A percentile compares a stretch with the other conserved stretches of the same genome.
Evolutionary conservation across 2,113 vertebrate species (phyloP).

Genomic region (Ailuropoda melanoleuca): DNA sequence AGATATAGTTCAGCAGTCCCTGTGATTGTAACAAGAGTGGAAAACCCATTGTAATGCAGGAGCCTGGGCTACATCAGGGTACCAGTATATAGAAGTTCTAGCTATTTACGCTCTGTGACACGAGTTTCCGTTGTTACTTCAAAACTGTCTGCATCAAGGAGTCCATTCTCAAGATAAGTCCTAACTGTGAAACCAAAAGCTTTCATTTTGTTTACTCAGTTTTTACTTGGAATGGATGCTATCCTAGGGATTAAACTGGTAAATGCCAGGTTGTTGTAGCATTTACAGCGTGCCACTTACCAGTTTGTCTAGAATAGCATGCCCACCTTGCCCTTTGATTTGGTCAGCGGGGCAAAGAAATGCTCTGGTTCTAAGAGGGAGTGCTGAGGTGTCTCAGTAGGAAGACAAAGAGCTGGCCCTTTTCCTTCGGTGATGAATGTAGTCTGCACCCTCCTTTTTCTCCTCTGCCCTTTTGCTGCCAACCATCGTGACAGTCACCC

Average conservation of each 20-base stretch:
- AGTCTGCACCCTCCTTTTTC: not conserved
- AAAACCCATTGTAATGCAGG: not conserved
- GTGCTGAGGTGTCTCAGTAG: not conserved
- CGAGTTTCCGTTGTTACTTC: not conserved
- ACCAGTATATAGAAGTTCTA: not conserved
- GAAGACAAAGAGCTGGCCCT: not conserved
- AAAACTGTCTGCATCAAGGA: not conserved
- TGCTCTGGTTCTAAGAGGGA: not conserved
- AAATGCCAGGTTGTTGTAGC: not conserved
- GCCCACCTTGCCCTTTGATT: not conserved
- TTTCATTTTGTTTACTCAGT: not conserved
- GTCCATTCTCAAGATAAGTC: not conserved
- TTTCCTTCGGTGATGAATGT: not conserved
- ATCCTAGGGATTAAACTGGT: not conserved
- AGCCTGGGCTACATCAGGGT: not conserved
- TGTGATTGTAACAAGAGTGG: not conserved
- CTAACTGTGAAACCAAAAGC: not conserved
- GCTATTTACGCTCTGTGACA: not conserved
- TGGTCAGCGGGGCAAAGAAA: not conserved
- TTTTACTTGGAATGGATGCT: not conserved
- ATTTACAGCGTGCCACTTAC: not conserved
- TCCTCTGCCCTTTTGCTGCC: not conserved
- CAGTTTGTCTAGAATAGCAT: not conserved
- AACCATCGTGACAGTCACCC: not conserved
- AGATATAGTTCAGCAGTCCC: not conserved